Evolutionary conservation across 2,888 invertebrate species (phyloP).

Genomic region (Cantharis nigra): DNA sequence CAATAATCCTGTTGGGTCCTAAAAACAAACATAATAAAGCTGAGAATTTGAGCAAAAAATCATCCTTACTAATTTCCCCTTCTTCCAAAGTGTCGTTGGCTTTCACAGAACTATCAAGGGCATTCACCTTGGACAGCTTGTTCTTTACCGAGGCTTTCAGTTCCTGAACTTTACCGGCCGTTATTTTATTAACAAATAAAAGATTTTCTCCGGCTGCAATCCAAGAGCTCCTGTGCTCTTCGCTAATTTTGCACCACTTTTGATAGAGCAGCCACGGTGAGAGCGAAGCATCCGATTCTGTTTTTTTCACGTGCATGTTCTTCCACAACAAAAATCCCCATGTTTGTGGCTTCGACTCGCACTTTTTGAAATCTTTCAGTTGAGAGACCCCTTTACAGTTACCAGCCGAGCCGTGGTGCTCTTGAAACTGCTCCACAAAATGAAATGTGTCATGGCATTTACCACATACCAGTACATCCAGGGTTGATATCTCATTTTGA

Average conservation of each 20-base stretch:
- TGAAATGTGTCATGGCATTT: conserved; percentile 80
- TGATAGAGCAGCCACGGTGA: conserved; percentile 80
- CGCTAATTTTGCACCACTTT: conserved; percentile 81
- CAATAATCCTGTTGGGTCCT: neutral
- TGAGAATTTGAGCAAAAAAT: neutral
- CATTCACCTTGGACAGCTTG: conserved; percentile 1
- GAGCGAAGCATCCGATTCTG: conserved; percentile 57
- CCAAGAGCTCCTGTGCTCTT: conserved; percentile 76
- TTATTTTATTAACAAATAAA: conserved; percentile 70
- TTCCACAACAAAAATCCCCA: conserved; percentile 88
- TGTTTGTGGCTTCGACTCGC: conserved; percentile 80
- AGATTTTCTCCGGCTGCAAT: conserved; percentile 78
- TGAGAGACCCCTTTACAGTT: conserved; percentile 66
- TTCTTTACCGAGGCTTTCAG: conserved; percentile 42
- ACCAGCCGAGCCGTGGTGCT: conserved; percentile 66
- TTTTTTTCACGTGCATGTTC: conserved; percentile 60
- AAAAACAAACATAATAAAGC: neutral
- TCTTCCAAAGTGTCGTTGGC: conserved; percentile 37
- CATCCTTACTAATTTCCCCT: conserved; percentile 38
- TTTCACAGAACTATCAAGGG: neutral
- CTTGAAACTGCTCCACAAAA: conserved; percentile 77
- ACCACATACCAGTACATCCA: conserved; percentile 85
- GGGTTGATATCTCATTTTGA: conserved; percentile 73
- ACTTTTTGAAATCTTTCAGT: conserved; percentile 66
- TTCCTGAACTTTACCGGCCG: conserved; percentile 69